Base-by-base conservation (phyloP, 2,888 invertebrate genomes). In the Himalopsyche tibetana region DNA sequence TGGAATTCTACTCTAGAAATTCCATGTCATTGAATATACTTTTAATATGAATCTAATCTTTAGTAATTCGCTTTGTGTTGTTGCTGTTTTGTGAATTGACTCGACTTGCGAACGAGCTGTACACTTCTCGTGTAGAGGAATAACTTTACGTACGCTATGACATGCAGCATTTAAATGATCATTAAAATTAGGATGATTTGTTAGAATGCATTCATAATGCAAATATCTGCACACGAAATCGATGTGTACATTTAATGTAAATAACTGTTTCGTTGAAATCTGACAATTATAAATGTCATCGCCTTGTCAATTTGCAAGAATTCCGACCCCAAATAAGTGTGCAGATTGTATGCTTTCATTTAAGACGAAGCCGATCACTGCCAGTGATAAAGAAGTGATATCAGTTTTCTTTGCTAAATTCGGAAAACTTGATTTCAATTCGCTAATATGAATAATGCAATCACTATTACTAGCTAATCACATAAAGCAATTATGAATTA, bases 1-100 rank as follows among this genome's bases (percentile, higher is more conserved):
- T 74, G 74, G 74, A 36, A 81, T 36, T 81, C 17, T 51, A 45
- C n/a, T 45, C 45, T 81, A 19, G 19, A 81, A 81, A 81, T 81
- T 11, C 42, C 42, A 55, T 15, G 45, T 51, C 45, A 81, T 40
- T 81, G 17, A 51, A 81, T 81, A 74, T 19, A 74, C 36, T 74
- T 74, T 63, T 63, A 63, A 63, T 63, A 63, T 63, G 28, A 19
- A n/a, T 28, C 19, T 74, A 74, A 74, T 28, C 74, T 74, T 15
- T 36, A 36, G 15, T 74, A 5, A 38, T 74, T 74, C 36, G 74
- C 74, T 74, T 36, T 74, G 74, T 74, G 36, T 38, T 74, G 74
- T 74, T 74, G 36, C 36, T 36, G 74, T 74, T 74, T 12, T 74
- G 74, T 74, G 74, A 36, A 38, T 74, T 74, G 74, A 51, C 51